Conservation (phyloP, 2,113 vertebrate genomes). For the Hepsetus odoe region DNA sequence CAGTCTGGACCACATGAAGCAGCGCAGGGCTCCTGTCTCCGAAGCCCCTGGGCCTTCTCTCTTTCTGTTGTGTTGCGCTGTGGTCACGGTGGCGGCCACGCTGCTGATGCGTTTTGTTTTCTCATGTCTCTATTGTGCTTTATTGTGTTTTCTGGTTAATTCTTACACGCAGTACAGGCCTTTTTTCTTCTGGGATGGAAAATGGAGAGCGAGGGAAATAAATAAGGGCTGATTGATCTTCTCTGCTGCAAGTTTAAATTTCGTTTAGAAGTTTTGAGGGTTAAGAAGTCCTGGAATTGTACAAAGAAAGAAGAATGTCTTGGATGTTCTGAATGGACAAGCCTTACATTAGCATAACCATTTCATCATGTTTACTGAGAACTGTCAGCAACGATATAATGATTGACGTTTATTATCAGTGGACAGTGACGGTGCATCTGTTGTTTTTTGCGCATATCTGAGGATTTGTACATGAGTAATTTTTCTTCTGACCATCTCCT, state of each 20-base stretch:
- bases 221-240: neutral
- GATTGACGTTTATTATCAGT: neutral
- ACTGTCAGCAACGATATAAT: constrained; percentile 4
- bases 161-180: constrained; percentile 33
- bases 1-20: constrained; percentile 65
- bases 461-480: neutral
- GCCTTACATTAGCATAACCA: constrained; percentile 25
- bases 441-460: neutral
- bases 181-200: constrained; percentile 45
- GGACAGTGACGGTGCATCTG: neutral
- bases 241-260: constrained; percentile 59
- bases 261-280: constrained; percentile 10
- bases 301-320: constrained; percentile 28
- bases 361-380: constrained; percentile 20
- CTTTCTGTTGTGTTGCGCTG: constrained; percentile 41
- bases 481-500: neutral
- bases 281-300: neutral
- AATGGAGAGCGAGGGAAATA: constrained; percentile 49
- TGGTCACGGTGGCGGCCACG: constrained; percentile 30
- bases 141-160: constrained; percentile 35
- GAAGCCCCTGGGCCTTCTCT: neutral
- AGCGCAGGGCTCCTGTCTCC: constrained; percentile 18
- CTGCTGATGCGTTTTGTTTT: constrained; percentile 32
- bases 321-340: constrained; percentile 37
- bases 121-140: constrained; percentile 35